phyloP scores from a whole-genome alignment of 2,797 vertebrate genomes.

The Eulemur rubriventer region DNA sequence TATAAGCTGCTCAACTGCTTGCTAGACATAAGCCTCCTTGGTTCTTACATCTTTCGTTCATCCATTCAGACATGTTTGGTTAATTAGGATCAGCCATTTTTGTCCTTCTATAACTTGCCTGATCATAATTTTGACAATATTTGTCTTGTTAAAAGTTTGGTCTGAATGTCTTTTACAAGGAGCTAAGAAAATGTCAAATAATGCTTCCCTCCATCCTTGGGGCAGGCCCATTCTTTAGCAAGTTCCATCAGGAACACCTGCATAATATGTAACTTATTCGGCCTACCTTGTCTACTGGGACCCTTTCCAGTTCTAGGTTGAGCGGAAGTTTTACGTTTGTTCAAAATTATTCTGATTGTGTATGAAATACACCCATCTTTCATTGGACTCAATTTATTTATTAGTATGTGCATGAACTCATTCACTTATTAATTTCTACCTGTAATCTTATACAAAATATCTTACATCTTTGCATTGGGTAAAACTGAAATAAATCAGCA shows the following conservation, averaged over 20 bases:
- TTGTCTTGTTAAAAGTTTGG: neutral
- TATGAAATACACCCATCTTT: neutral
- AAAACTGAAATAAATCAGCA: neutral
- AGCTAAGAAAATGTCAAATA: neutral
- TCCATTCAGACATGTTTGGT: neutral
- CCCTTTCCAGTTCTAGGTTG: neutral
- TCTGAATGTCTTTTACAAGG: neutral
- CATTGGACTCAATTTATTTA: neutral
- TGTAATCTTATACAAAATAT: neutral
- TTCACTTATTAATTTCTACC: neutral
- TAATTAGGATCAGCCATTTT: neutral
- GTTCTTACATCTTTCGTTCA: neutral
- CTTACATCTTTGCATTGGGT: neutral
- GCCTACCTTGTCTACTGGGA: neutral
- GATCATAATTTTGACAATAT: neutral
- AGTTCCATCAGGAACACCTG: neutral
- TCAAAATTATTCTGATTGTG: neutral
- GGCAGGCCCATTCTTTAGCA: neutral
- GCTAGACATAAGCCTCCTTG: neutral
- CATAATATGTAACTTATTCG: fast-evolving
- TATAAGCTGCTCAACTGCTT: neutral
- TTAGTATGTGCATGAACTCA: neutral
- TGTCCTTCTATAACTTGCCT: neutral
- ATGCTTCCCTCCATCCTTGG: neutral
- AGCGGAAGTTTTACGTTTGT: neutral